phyloP scores from a whole-genome alignment of 2,113 vertebrate species.

The Bambusicola thoracicus region DNA sequence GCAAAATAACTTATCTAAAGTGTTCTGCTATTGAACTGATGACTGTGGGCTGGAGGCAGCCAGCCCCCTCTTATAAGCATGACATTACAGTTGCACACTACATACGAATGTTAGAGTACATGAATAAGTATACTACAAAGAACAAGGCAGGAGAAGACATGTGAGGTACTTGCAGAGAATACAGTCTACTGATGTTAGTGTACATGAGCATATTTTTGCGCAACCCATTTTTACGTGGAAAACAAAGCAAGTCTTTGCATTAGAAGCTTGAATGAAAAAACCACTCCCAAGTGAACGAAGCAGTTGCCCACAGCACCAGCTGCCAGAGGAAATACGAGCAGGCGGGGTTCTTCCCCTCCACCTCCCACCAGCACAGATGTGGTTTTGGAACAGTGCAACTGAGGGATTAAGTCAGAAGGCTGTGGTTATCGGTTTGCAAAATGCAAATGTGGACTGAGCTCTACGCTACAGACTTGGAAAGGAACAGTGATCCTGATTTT shows the following conservation, averaged over 20 bases:
- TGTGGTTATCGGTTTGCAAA: not conserved
- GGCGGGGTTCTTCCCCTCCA: conserved; percentile 46
- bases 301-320: conserved; percentile 82
- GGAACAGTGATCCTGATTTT: not conserved
- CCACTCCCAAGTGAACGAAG: conserved; percentile 48
- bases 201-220: conserved; percentile 42
- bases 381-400: not conserved
- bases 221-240: conserved; percentile 60
- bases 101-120: conserved; percentile 76
- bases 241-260: conserved; percentile 63
- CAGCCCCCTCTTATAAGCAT: conserved; percentile 74
- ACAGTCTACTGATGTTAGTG: conserved; percentile 52
- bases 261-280: conserved; percentile 57
- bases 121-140: conserved; percentile 57
- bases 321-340: conserved; percentile 67
- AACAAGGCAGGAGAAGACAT: conserved; percentile 69
- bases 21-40: conserved; percentile 81
- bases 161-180: conserved; percentile 75
- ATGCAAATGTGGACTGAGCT: not conserved
- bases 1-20: conserved; percentile 89
- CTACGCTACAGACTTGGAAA: not conserved
- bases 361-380: conserved; percentile 8
- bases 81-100: conserved; percentile 82
- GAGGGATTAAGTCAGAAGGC: conserved; percentile 22
- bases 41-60: conserved; percentile 71